Base-by-base conservation (phyloP, 2,113 vertebrate genomes). In the Brachyistius frenatus region DNA sequence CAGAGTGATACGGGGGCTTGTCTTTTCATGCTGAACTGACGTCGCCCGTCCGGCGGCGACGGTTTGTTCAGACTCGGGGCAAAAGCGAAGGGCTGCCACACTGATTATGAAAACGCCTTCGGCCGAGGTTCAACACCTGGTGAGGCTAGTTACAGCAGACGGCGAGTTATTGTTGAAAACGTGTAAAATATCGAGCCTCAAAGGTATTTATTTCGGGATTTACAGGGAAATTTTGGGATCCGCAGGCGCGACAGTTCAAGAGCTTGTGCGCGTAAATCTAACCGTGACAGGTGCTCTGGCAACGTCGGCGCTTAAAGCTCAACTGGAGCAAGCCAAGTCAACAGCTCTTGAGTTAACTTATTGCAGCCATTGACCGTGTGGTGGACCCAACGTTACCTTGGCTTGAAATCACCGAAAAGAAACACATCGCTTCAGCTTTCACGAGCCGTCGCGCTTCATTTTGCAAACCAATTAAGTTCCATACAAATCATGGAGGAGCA, bases 1-100 rank as follows among this genome's bases (percentile, higher is more conserved):
- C 70, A 41, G 71, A 37, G 60, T 85, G 84, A 86, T 88, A 83
- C 63, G 15, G 68, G 60, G 50, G 23, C 23, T 65, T 58, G 37
- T 79, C 64, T 82, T 81, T 79, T 85, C 72, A 78, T 41, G 72
- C 66, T 30, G 53, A 50, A 80, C 74, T 71, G 58, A 78, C 57
- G 76, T 67, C 50, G 54, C 65, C 23, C 73, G 80, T 46, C 73
- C 57, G 71, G 56, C n/a, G 60, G 66, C 53, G 64, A 49, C 58
- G 63, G 55, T 83, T 85, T 83, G 44, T 76, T 67, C 66, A 14
- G 53, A 44, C 66, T 60, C 2, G 32, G 36, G 46, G 9, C 35
- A 64, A 75, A 60, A 69, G 66, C 57, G 31, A 69, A 62, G 15
- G 54, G 39, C 58, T 23, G 11, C 31, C 49, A 53, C 13, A 58